Evolutionary conservation across 1,140 invertebrate genomes (phyloP), one percentile per base, ranked within the genome.

Genomic region (Sitodiplosis mosellana): DNA sequence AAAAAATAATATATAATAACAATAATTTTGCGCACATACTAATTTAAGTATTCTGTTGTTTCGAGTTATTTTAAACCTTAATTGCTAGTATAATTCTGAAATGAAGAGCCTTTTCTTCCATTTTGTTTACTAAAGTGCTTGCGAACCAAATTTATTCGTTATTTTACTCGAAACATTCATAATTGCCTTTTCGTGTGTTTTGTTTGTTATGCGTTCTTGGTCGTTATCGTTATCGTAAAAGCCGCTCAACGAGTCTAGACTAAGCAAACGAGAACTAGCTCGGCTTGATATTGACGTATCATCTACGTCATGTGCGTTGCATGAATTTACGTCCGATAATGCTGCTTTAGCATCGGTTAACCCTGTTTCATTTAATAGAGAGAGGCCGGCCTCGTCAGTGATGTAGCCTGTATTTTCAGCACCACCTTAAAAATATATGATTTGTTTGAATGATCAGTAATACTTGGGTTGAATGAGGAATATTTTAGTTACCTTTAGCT

Each of bases 261-360:
- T 83, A 49, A 86, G 73, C 15, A 82, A 76, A 14, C 82, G 72
- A 10, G 81, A 85, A 41, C 82, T 85, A 8, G 83, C 83, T 48
- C 83, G 67, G 45, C 77, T 81, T 51, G 84, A 77, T 22, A 81
- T 81, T 20, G 83, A 83, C 54, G 80, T 80, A 58, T 83, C 80
- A 57, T 81, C 80, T 52, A 80, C 70, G 58, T 83, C 77, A 47
- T 77, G 77, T 58, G 77, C 76, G 58, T 83, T 83, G 49, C 83
- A 75, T n/a, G 83, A 87, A 64, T 87, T 87, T 21, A 86, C 80
- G 61, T 87, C 83, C 58, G 83, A 87, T 40, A 87, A 64, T 7
- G 83, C 83, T 44, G 80, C 83, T 72, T 87, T 83, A 7, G 81
- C 83, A 68, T 87, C 84, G 7, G 83, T 87, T 18, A 87, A 72